Percentiles rank a stretch among this genome's conserved stretches.
Conservation (phyloP, 2,888 invertebrate genomes). For the Cephus rjabovi region DNA sequence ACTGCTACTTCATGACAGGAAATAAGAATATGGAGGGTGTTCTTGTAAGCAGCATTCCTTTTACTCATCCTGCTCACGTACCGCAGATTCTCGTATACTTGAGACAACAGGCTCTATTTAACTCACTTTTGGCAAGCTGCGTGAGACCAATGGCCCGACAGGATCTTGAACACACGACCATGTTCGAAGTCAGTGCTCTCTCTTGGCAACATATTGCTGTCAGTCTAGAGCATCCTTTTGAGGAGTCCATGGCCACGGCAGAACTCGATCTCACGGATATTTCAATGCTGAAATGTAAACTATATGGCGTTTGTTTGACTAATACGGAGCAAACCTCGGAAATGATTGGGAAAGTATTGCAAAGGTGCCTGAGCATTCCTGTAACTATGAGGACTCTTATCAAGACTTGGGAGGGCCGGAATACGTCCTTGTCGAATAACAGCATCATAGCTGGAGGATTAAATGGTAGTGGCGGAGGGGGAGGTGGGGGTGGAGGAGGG, state of each 20-base stretch:
- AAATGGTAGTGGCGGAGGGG: conserved; percentile 76
- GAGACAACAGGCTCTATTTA: conserved; percentile 92
- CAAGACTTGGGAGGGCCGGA: conserved; percentile 83
- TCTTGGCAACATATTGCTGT: conserved; percentile 92
- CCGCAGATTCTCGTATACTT: conserved; percentile 86
- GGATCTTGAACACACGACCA: conserved; percentile 81
- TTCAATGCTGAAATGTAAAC: conserved; percentile 81
- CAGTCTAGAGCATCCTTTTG: conserved; percentile 91
- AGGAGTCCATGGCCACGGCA: conserved; percentile 92
- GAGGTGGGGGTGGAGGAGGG: conserved; percentile 58
- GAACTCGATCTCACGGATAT: conserved; percentile 89
- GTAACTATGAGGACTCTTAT: conserved; percentile 88
- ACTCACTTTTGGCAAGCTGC: conserved; percentile 88
- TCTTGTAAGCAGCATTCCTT: conserved; percentile 84
- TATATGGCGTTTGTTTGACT: conserved; percentile 71
- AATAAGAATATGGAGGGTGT: conserved; percentile 81
- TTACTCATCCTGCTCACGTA: conserved; percentile 94
- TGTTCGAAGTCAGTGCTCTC: conserved; percentile 92
- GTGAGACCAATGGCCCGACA: conserved; percentile 85
- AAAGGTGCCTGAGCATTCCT: conserved; percentile 93
- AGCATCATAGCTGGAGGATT: conserved; percentile 68
- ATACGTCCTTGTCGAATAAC: conserved; percentile 69
- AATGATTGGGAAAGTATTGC: conserved; percentile 78
- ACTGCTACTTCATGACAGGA: conserved; percentile 94
- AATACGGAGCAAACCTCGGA: conserved; percentile 69